A percentile compares a stretch with the other conserved stretches of the same genome.
These are phyloP conservation scores for Dorcus hopei DNA, from an alignment of 2,888 invertebrate genomes.

Conservation along the genomic window DNA sequence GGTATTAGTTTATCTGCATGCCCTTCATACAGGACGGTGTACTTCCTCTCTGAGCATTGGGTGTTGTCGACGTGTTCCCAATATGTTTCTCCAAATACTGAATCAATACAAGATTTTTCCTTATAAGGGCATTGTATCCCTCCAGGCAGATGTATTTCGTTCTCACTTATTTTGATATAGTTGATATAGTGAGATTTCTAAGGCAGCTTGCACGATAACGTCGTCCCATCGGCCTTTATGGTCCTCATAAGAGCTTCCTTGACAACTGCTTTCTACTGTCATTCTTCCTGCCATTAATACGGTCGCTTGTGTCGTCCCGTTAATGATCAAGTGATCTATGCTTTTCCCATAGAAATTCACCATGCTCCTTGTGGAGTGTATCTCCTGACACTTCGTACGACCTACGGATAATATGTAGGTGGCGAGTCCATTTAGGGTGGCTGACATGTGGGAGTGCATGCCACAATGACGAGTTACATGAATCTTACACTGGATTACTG, in stretches of 20 bases:
- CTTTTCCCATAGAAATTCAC: neutral
- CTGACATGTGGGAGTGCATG: no score
- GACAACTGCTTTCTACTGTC: neutral
- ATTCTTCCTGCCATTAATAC: conserved; percentile 6
- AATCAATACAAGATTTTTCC: conserved; percentile 6
- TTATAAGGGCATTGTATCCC: conserved; percentile 4
- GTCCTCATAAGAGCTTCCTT: conserved; percentile 2
- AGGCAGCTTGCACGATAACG: conserved; percentile 1
- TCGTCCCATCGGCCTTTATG: conserved; percentile 4
- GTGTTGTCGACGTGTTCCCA: no score
- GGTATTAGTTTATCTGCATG: no score
- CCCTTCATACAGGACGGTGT: no score
- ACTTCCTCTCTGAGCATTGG: no score
- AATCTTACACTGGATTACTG: no score
- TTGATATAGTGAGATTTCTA: conserved; percentile 2
- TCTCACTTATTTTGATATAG: neutral
- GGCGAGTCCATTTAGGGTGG: no score
- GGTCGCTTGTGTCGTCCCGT: conserved; percentile 1
- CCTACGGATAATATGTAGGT: neutral
- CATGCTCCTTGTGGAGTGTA: neutral
- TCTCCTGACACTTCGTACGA: neutral
- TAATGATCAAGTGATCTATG: no score
- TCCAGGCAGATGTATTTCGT: conserved; percentile 6
- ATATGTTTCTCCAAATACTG: conserved; percentile 5
- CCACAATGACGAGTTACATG: no score